These are phyloP conservation scores for Argynnis bischoffii DNA, from an alignment of 2,888 invertebrate species.

Conservation along the genomic window DNA sequence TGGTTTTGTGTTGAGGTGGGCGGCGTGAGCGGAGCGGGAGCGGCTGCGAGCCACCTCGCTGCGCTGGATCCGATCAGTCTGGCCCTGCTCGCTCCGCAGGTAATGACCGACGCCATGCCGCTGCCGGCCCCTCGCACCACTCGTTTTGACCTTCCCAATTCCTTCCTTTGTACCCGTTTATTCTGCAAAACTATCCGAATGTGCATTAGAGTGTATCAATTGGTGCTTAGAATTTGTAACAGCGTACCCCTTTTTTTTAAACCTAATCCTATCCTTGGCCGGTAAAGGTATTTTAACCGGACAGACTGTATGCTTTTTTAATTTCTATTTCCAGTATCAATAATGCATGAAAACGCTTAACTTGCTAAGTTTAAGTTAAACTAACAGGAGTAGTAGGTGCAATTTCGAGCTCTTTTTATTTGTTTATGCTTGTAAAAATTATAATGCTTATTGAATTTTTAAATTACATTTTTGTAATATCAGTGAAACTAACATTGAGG, in stretches of 20 bases:
- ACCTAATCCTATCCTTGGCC: slow-evolving; percentile 58
- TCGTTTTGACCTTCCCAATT: slow-evolving; percentile 33
- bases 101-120: slow-evolving; percentile 58
- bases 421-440: slow-evolving; percentile 31
- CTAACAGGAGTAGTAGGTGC: slow-evolving; percentile 23
- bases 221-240: slow-evolving; percentile 14
- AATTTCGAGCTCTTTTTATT: slow-evolving; percentile 17
- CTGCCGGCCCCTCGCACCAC: slow-evolving; percentile 52
- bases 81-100: slow-evolving; percentile 81
- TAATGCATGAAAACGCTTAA: slow-evolving; percentile 69
- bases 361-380: slow-evolving; percentile 48
- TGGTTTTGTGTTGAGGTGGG: slow-evolving; percentile 84
- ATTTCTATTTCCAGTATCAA: slow-evolving; percentile 58
- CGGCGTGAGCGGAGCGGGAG: slow-evolving; percentile 81
- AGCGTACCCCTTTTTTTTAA: slow-evolving; percentile 14
- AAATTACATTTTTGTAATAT: not conserved
- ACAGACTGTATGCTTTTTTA: slow-evolving; percentile 66
- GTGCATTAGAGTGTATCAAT: slow-evolving; percentile 12
- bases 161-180: slow-evolving; percentile 14
- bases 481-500: slow-evolving; percentile 8
- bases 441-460: slow-evolving; percentile 23
- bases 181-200: slow-evolving; percentile 21
- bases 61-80: slow-evolving; percentile 82
- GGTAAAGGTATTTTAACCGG: slow-evolving; percentile 69
- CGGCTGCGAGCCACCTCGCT: slow-evolving; percentile 81